These are phyloP conservation scores for Ophion costatus DNA, from an alignment of 2,888 invertebrate genomes.

Conservation along the genomic window DNA sequence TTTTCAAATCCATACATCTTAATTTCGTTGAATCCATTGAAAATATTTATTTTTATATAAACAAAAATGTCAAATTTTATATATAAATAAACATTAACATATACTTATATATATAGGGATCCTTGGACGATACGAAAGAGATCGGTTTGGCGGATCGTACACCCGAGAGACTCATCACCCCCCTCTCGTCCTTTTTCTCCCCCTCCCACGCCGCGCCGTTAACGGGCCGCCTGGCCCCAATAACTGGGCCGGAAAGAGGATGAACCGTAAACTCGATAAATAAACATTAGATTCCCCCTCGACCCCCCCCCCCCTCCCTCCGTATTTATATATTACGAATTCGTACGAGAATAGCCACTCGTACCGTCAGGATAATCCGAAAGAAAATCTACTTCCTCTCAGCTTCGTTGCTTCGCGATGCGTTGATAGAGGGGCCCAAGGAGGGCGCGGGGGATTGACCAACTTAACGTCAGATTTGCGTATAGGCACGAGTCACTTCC, in stretches of 20 bases:
- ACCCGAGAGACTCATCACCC: slow-evolving; percentile 26
- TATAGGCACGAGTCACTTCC: slow-evolving; percentile 44
- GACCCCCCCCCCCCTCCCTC: background rate
- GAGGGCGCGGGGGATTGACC: slow-evolving; percentile 27
- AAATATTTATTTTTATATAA: background rate
- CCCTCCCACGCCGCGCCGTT: slow-evolving; percentile 26
- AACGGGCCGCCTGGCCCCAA: slow-evolving; percentile 67
- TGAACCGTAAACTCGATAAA: slow-evolving; percentile 79
- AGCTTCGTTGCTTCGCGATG: slow-evolving; percentile 5
- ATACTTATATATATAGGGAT: background rate
- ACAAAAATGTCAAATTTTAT: slow-evolving; percentile 31
- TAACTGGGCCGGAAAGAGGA: slow-evolving; percentile 79
- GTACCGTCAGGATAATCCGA: slow-evolving; percentile 24
- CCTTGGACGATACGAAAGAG: slow-evolving; percentile 45
- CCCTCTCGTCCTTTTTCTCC: slow-evolving; percentile 5
- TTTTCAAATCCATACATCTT: no score
- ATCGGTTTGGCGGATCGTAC: slow-evolving; percentile 30
- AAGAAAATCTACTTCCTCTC: slow-evolving; percentile 34
- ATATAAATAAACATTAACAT: no score
- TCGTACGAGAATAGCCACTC: background rate
- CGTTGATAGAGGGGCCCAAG: background rate
- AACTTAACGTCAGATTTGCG: slow-evolving; percentile 54
- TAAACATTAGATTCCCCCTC: slow-evolving; percentile 73
- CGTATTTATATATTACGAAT: slow-evolving; percentile 1
- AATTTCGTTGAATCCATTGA: background rate